Conservation (phyloP, 2,113 vertebrate genomes). For the Anarrhichthys ocellatus region DNA sequence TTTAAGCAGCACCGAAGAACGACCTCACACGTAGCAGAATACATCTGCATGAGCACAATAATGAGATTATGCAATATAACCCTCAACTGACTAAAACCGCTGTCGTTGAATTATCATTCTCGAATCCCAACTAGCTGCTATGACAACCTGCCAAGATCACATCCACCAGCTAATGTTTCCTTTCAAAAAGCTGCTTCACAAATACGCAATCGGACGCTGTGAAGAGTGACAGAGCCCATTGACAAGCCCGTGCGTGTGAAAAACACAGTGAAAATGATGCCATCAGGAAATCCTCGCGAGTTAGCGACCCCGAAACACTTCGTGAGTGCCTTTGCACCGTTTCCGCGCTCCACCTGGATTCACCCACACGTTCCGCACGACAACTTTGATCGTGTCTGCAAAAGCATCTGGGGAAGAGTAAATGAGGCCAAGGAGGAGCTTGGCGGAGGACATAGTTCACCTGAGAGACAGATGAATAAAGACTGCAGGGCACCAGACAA, state of each 20-base stretch:
- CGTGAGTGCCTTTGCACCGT: constrained; percentile 78
- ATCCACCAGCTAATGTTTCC: background rate
- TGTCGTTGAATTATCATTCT: background rate
- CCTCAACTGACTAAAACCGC: background rate
- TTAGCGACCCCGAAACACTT: background rate
- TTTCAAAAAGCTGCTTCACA: constrained; percentile 4
- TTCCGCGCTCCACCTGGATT: constrained; percentile 87
- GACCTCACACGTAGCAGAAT: too few species aligned
- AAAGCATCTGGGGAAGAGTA: constrained; percentile 84
- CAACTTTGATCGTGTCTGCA: constrained; percentile 82
- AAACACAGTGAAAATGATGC: background rate
- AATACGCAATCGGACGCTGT: background rate
- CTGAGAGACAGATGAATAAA: background rate
- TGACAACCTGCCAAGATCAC: constrained; percentile 9
- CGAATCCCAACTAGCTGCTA: constrained; percentile 41
- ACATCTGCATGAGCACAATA: background rate
- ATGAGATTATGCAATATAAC: background rate
- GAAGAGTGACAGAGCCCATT: background rate
- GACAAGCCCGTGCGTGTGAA: background rate
- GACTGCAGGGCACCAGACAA: background rate
- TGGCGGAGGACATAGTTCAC: background rate
- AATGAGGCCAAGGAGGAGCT: constrained; percentile 31
- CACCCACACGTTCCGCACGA: constrained; percentile 83
- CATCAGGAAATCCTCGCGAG: background rate
- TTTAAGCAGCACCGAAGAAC: too few species aligned